These are phyloP conservation scores for Didymodactylos carnosus DNA, from an alignment of 2,888 invertebrate species.

Conservation along the genomic window DNA sequence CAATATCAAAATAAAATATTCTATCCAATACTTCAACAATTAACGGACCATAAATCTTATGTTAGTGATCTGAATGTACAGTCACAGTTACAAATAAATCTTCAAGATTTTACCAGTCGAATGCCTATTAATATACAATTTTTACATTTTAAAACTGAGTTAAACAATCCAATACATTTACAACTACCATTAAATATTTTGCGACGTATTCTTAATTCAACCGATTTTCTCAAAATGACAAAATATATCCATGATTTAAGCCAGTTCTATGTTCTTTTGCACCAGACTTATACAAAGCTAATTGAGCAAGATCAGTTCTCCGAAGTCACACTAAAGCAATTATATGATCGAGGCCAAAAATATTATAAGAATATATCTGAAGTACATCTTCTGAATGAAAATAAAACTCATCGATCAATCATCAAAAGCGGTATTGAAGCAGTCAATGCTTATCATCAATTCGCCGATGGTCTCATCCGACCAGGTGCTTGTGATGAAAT, in stretches of 20 bases:
- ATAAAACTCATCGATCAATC: neutral
- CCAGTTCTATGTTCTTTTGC: neutral
- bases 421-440: neutral
- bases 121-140: neutral
- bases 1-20: neutral
- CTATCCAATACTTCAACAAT: neutral
- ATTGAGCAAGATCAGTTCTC: neutral
- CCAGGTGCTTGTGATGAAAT: neutral
- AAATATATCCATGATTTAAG: neutral
- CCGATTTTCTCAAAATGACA: neutral
- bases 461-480: neutral
- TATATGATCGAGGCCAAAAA: neutral
- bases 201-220: neutral
- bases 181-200: neutral
- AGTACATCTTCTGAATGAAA: neutral
- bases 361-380: neutral
- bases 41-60: neutral
- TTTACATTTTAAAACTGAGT: neutral
- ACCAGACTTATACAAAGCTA: neutral
- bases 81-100: neutral
- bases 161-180: neutral
- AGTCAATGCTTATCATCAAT: neutral
- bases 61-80: neutral
- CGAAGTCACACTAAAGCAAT: neutral
- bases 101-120: neutral